Evolutionary conservation across 2,113 vertebrate species (phyloP).

Genomic region (Chauna torquata): DNA sequence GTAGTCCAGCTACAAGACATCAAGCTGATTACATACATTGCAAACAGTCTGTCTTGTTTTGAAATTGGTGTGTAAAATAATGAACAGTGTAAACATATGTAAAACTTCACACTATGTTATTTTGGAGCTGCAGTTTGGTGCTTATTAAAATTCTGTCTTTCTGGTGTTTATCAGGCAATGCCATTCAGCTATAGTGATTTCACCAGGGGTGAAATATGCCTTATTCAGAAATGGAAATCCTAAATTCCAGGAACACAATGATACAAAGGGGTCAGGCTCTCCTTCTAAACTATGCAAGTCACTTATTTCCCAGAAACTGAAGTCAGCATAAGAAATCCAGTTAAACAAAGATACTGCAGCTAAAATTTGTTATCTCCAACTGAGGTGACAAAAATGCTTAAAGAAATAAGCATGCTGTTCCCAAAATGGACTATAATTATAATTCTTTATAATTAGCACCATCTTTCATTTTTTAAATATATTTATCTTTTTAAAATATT

Average conservation of each 20-base stretch:
- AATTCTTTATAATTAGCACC: constrained; percentile 20
- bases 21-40: constrained; percentile 43
- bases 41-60: constrained; percentile 59
- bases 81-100: constrained; percentile 57
- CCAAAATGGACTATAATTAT: constrained; percentile 10
- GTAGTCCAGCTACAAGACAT: constrained; percentile 9
- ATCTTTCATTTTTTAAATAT: constrained; percentile 27
- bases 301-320: constrained; percentile 18
- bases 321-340: neutral
- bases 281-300: constrained; percentile 1
- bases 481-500: constrained; percentile 20
- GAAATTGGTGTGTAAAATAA: constrained; percentile 31
- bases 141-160: constrained; percentile 64
- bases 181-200: constrained; percentile 58
- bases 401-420: neutral
- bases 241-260: constrained; percentile 32
- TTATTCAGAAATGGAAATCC: constrained; percentile 61
- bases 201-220: constrained; percentile 42
- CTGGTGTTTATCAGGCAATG: constrained; percentile 13
- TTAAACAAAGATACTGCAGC: constrained; percentile 4
- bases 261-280: neutral
- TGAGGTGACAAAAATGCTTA: constrained; percentile 1
- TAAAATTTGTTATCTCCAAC: constrained; percentile 19
- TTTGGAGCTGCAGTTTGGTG: neutral
- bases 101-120: constrained; percentile 39